Evolutionary conservation across 2,113 vertebrate species (phyloP), one percentile per base, ranked within the genome.

Genomic region (Sturnus vulgaris): DNA sequence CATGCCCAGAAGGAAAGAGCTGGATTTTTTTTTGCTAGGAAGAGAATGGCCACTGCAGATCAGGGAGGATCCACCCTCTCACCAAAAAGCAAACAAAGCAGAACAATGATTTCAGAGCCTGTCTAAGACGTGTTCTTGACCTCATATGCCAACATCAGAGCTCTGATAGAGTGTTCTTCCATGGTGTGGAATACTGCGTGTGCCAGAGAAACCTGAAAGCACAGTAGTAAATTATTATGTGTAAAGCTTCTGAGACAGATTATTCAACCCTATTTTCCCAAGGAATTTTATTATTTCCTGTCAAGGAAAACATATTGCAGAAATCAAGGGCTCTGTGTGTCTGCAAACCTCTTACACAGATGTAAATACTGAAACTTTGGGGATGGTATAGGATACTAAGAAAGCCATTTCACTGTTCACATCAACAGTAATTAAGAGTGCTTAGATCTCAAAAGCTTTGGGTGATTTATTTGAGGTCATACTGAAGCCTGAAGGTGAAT

Each of bases 191-290:
- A 87, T 39, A 79, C 28, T 56, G 4, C 2, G 2, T 46, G 40
- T 49, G 33, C 49, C 35, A 60, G 22, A 87, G 75, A 68, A 91
- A 63, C 50, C 40, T 71, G 49, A 82, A 87, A 95, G 25, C 39
- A 47, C 7, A 50, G 35, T 25, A 80, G 59, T 70, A 91, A 95
- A 82, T 80, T 91, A 82, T 53, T 82, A 56, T 21, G 7, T 44
- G 30, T 44, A 90, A 88, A 91, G 37, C 63, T 92, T 86, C 71
- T 80, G 82, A 46, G 79, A 93, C 5, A 22, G 52, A 90, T 82
- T 92, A 65, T 23, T 76, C 50, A 82, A 61, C 7, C 8, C 30
- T 88, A 2, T 88, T 76, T 95, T 80, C 39, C 70, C 3, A 4
- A 80, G 16, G 22, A 91, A 52, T 86, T 87, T 88, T 77, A 85